Evolutionary conservation across 2,888 invertebrate genomes (phyloP).

Genomic region (Drosophila acutilabella): DNA sequence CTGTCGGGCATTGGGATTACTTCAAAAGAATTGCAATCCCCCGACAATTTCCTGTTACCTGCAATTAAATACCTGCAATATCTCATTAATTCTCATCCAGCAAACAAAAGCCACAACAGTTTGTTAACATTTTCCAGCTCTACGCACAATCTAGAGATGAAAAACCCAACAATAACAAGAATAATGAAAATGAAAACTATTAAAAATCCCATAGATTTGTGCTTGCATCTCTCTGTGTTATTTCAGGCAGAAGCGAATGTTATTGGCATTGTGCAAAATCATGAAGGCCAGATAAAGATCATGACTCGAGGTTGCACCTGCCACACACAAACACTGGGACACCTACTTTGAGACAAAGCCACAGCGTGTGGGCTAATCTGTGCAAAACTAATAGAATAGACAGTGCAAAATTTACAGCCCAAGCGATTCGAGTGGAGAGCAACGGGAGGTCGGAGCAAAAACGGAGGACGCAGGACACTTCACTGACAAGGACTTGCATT

Average conservation of each 20-base stretch:
- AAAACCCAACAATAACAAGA: conserved; percentile 8
- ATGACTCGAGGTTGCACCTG: conserved; percentile 62
- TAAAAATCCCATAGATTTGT: conserved; percentile 14
- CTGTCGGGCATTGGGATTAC: conserved; percentile 7
- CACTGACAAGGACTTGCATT: conserved; percentile 59
- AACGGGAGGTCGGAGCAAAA: conserved; percentile 35
- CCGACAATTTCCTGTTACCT: conserved; percentile 35
- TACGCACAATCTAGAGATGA: conserved; percentile 26
- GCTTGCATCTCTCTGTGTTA: conserved; percentile 46
- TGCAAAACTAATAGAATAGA: conserved; percentile 42
- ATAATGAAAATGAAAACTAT: conserved; percentile 16
- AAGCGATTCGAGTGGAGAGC: conserved; percentile 57
- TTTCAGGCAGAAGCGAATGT: conserved; percentile 49
- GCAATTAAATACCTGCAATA: conserved; percentile 46
- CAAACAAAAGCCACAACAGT: conserved; percentile 26
- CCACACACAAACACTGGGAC: conserved; percentile 13
- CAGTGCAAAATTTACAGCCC: conserved; percentile 35
- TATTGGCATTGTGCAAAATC: conserved; percentile 67
- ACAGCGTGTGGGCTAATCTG: conserved; percentile 54
- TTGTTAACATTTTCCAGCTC: conserved; percentile 27
- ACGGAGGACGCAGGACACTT: conserved; percentile 46
- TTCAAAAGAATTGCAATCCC: conserved; percentile 32
- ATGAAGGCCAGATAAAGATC: conserved; percentile 55
- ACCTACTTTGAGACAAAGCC: conserved; percentile 38
- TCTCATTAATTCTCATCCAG: conserved; percentile 34